These are phyloP conservation scores for Protobothrops mucrosquamatus DNA, from an alignment of 2,113 vertebrate species.

Conservation along the genomic window DNA sequence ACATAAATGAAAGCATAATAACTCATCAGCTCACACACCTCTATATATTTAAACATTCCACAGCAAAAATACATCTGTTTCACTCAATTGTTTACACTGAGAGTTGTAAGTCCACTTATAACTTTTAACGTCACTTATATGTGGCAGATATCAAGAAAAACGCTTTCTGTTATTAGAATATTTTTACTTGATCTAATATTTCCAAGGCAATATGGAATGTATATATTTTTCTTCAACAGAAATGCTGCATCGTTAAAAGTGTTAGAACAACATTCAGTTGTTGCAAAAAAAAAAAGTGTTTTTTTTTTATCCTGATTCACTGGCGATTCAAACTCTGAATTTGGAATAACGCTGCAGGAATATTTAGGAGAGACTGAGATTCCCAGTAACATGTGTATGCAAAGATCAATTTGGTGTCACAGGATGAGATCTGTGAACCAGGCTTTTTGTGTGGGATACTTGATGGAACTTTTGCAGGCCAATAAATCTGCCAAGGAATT, in stretches of 20 bases:
- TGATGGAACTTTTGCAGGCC: neutral
- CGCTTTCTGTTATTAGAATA: neutral
- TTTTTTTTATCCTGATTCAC: slow-evolving; percentile 40
- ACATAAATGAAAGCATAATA: neutral
- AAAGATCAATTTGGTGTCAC: neutral
- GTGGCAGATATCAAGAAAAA: slow-evolving; percentile 1
- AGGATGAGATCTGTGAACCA: slow-evolving; percentile 42
- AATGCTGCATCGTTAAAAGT: slow-evolving; percentile 45
- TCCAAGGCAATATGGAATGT: slow-evolving; percentile 32
- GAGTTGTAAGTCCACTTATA: no score
- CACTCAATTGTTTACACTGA: slow-evolving; percentile 20
- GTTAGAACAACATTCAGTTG: slow-evolving; percentile 45
- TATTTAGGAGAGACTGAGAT: neutral
- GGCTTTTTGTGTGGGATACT: neutral
- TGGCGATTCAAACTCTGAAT: slow-evolving; percentile 42
- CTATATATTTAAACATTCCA: slow-evolving; percentile 31
- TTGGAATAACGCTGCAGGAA: neutral
- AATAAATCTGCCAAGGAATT: neutral
- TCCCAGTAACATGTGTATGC: neutral
- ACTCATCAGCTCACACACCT: neutral
- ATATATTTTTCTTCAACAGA: slow-evolving; percentile 16
- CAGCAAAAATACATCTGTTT: slow-evolving; percentile 34
- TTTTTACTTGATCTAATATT: slow-evolving; percentile 21
- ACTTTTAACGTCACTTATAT: slow-evolving; percentile 20
- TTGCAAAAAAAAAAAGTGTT: slow-evolving; percentile 22